Conservation (phyloP, 2,113 vertebrate species). For the Hepsetus odoe region DNA sequence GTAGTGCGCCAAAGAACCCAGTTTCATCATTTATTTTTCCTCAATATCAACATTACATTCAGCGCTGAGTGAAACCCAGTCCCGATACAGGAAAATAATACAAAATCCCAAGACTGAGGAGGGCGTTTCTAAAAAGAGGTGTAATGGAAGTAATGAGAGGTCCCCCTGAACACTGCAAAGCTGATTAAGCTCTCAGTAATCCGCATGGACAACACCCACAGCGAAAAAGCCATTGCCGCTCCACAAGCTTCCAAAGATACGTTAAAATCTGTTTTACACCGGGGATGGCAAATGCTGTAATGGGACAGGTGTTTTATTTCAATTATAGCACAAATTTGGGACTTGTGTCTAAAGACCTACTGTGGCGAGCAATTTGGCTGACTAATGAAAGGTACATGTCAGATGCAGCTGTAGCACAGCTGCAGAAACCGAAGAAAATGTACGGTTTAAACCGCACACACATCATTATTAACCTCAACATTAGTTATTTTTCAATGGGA, state of each 20-base stretch:
- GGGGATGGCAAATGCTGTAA: background rate
- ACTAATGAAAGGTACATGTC: background rate
- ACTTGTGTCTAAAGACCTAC: conserved; percentile 21
- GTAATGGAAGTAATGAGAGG: background rate
- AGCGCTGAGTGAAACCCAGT: too few relatives aligned
- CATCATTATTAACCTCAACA: background rate
- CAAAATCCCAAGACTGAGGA: background rate
- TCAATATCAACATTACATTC: too few relatives aligned
- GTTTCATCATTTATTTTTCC: too few relatives aligned
- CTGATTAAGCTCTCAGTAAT: conserved; percentile 39
- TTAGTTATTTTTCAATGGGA: background rate
- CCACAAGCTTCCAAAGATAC: background rate
- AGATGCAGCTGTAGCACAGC: background rate
- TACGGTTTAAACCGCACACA: background rate
- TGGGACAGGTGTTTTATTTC: conserved; percentile 19
- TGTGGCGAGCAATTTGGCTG: conserved; percentile 15
- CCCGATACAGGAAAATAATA: too few relatives aligned
- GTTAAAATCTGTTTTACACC: conserved; percentile 3
- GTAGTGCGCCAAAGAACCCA: background rate
- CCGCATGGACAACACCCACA: conserved; percentile 21
- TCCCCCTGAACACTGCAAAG: conserved; percentile 34
- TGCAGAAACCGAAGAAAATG: background rate
- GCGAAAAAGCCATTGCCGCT: background rate
- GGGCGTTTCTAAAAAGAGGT: conserved; percentile 10
- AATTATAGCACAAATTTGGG: conserved; percentile 24